A percentile compares a stretch with the other conserved stretches of the same genome.
phyloP scores from a whole-genome alignment of 2,113 vertebrate species.

The Lipotes vexillifer region DNA sequence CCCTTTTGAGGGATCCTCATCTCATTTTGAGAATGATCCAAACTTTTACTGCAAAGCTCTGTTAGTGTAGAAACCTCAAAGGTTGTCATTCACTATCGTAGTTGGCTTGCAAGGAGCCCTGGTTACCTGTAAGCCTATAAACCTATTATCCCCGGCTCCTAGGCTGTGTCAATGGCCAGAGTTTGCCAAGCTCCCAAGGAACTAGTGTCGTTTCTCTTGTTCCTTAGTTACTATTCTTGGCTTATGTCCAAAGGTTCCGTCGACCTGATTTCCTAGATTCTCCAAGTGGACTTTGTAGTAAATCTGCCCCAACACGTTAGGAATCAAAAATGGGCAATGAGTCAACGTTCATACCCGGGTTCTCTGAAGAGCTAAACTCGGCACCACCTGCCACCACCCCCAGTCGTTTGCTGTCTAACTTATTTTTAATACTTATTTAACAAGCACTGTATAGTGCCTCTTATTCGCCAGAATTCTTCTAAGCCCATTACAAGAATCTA shows the following conservation, averaged over 20 bases:
- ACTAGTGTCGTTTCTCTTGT: not conserved
- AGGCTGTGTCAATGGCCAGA: not conserved
- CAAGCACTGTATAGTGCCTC: not conserved
- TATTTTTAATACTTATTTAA: not conserved
- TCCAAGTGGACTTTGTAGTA: not conserved
- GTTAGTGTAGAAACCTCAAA: not conserved
- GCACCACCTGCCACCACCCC: not conserved
- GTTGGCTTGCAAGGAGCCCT: not conserved
- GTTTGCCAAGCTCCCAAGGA: not conserved
- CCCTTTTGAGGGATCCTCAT: not conserved
- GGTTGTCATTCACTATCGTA: not conserved
- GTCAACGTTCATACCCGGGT: not conserved
- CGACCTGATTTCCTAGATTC: conserved; percentile 18
- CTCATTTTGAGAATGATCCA: not conserved
- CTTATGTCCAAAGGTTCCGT: not conserved
- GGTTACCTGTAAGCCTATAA: not conserved
- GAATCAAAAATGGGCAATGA: not conserved
- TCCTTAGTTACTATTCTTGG: conserved; percentile 33
- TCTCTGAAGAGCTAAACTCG: not conserved
- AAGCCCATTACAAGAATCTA: not conserved
- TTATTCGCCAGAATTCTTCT: not conserved
- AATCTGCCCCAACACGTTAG: conserved; percentile 1
- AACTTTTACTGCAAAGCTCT: not conserved
- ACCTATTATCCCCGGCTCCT: not conserved
- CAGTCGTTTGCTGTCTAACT: not conserved